phyloP scores from a whole-genome alignment of 2,113 vertebrate species.

The Lepus americanus region DNA sequence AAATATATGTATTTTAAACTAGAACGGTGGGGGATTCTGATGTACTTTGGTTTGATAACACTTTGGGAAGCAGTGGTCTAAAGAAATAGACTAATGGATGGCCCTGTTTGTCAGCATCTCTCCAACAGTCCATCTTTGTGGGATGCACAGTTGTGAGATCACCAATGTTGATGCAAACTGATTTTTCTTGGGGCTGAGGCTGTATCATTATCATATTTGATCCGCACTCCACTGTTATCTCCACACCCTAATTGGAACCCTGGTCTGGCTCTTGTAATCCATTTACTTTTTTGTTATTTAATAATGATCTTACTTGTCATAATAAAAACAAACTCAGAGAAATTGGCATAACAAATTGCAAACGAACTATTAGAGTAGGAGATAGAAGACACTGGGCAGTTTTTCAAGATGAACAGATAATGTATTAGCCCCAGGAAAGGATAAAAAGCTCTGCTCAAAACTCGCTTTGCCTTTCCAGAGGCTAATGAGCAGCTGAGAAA shows the following conservation, averaged over 20 bases:
- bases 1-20: slow-evolving; percentile 15
- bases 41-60: not conserved
- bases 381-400: not conserved
- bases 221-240: not conserved
- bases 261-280: slow-evolving; percentile 46
- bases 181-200: not conserved
- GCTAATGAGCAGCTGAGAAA: slow-evolving; percentile 55
- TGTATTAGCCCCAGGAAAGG: not conserved
- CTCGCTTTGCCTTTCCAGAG: slow-evolving; percentile 54
- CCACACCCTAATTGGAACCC: slow-evolving; percentile 29
- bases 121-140: not conserved
- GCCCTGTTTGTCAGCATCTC: not conserved
- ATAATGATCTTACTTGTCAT: slow-evolving; percentile 44
- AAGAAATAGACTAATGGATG: not conserved
- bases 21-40: not conserved
- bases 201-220: not conserved
- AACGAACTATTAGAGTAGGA: not conserved
- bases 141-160: not conserved
- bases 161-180: not conserved
- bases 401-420: slow-evolving; percentile 69
- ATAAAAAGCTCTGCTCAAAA: slow-evolving; percentile 52
- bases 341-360: slow-evolving; percentile 38
- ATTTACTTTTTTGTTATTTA: slow-evolving; percentile 63
- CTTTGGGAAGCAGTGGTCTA: not conserved
- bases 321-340: slow-evolving; percentile 54